Conservation (phyloP, 2,888 invertebrate species). For the Melinopterus prodromus region DNA sequence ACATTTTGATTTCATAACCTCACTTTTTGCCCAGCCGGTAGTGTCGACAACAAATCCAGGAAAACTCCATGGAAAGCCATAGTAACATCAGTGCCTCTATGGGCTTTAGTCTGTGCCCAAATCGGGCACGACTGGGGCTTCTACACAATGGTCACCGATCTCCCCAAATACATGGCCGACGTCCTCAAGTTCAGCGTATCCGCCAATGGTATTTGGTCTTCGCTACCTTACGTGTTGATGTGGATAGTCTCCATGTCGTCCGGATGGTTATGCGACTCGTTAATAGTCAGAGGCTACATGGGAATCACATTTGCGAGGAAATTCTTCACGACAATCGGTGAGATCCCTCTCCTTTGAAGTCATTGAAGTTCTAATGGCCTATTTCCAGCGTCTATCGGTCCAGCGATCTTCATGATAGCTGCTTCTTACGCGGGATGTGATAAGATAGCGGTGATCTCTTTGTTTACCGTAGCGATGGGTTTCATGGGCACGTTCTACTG, state of each 20-base stretch:
- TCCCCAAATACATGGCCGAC: conserved; percentile 75
- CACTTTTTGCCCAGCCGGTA: conserved; percentile 10
- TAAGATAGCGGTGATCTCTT: conserved; percentile 60
- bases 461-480: conserved; percentile 70
- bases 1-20: background rate
- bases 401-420: conserved; percentile 69
- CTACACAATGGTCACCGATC: conserved; percentile 75
- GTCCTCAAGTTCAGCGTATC: conserved; percentile 72
- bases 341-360: conserved; percentile 45
- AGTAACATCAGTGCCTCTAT: conserved; percentile 73
- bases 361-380: background rate
- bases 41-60: conserved; percentile 24
- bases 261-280: conserved; percentile 74
- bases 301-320: conserved; percentile 70
- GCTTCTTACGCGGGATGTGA: conserved; percentile 72
- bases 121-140: conserved; percentile 77
- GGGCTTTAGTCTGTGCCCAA: conserved; percentile 80
- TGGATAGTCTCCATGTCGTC: conserved; percentile 71
- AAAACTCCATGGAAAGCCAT: conserved; percentile 77
- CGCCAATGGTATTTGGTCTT: conserved; percentile 69
- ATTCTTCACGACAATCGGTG: conserved; percentile 73
- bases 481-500: conserved; percentile 77
- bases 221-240: conserved; percentile 73
- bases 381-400: conserved; percentile 61
- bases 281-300: conserved; percentile 67